Conservation (phyloP, 92 coral and sea anemone species). For the Zoanthus gigantus region DNA sequence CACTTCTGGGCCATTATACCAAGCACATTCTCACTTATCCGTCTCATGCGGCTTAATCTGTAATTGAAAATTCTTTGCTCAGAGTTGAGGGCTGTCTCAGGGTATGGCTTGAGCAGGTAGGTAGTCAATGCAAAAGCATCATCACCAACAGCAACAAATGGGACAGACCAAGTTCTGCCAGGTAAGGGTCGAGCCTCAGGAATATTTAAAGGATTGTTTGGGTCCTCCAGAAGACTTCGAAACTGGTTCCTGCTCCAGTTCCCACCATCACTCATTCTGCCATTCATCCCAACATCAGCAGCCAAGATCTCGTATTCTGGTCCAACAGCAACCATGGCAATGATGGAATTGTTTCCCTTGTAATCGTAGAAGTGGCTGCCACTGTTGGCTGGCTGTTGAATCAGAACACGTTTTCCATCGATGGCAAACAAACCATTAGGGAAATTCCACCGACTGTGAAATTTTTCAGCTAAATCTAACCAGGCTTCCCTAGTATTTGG, state of each 20-base stretch:
- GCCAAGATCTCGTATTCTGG: conserved; percentile 18
- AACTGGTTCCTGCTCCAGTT: conserved; percentile 55
- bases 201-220: conserved; percentile 29
- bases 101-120: conserved; percentile 43
- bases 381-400: conserved; percentile 64
- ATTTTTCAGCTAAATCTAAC: conserved; percentile 33
- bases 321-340: conserved; percentile 51
- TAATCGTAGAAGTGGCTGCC: conserved; percentile 57
- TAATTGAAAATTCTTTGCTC: conserved; percentile 36
- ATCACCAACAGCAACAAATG: conserved; percentile 32
- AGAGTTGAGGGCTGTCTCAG: conserved; percentile 19
- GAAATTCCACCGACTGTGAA: conserved; percentile 55
- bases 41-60: conserved; percentile 60
- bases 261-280: conserved; percentile 54
- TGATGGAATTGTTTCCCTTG: conserved; percentile 51
- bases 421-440: conserved; percentile 63
- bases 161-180: conserved; percentile 20
- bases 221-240: conserved; percentile 39
- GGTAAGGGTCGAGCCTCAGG: conserved; percentile 28
- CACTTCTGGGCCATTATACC: conserved; percentile 64
- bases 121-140: conserved; percentile 31
- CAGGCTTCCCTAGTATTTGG: conserved; percentile 35
- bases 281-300: conserved; percentile 39
- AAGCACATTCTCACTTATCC: conserved; percentile 58
- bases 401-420: conserved; percentile 57